Conservation (phyloP, 2,888 invertebrate species). For the Seladonia tumulorum region DNA sequence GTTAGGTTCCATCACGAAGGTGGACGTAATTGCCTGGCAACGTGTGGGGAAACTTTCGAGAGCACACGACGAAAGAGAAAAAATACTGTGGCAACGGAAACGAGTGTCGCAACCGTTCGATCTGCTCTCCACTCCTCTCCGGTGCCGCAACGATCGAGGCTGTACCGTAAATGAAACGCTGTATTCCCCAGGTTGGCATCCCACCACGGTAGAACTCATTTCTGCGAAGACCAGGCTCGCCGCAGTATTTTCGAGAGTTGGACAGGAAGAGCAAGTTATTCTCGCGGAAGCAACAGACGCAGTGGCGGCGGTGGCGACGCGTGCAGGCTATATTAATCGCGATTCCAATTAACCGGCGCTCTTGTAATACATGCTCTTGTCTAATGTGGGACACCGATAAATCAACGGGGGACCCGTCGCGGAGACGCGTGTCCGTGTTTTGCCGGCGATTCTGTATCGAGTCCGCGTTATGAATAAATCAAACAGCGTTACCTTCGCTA, state of each 20-base stretch:
- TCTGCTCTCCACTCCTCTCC: not conserved
- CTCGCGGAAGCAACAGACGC: slow-evolving; percentile 49
- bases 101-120: not conserved
- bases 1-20: not conserved
- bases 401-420: slow-evolving; percentile 52
- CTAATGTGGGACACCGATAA: slow-evolving; percentile 65
- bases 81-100: not conserved
- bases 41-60: not conserved
- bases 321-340: slow-evolving; percentile 69
- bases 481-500: not conserved
- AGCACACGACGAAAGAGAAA: not conserved
- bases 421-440: slow-evolving; percentile 34
- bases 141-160: not conserved
- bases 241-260: slow-evolving; percentile 29
- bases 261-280: slow-evolving; percentile 46
- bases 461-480: not conserved
- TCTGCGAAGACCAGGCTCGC: not conserved
- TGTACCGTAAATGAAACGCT: slow-evolving; percentile 9
- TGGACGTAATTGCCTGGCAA: not conserved
- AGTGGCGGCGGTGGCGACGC: slow-evolving; percentile 10
- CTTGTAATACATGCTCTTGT: slow-evolving; percentile 59
- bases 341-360: slow-evolving; percentile 67
- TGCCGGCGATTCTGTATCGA: slow-evolving; percentile 1
- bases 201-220: slow-evolving; percentile 10
- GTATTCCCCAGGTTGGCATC: slow-evolving; percentile 4